These are phyloP conservation scores for Neosalanx taihuensis DNA, from an alignment of 2,797 vertebrate species.

Conservation along the genomic window DNA sequence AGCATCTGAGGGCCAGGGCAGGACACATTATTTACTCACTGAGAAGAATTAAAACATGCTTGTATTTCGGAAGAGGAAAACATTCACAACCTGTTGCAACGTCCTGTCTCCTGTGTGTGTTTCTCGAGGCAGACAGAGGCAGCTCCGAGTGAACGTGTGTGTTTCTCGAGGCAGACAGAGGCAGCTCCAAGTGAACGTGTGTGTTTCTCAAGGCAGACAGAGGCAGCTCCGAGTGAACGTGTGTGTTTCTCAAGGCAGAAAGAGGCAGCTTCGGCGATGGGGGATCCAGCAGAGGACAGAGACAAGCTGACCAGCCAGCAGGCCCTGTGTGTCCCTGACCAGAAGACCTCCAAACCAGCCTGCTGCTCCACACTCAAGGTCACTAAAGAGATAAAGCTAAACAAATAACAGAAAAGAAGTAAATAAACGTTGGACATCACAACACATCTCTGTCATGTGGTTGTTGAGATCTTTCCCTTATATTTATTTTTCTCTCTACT, in stretches of 20 bases:
- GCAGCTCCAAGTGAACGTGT: too few relatives aligned
- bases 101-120: too few relatives aligned
- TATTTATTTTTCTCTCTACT: too few relatives aligned
- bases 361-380: slow-evolving; percentile 72
- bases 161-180: too few relatives aligned
- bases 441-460: too few relatives aligned
- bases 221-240: too few relatives aligned
- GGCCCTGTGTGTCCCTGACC: slow-evolving; percentile 49
- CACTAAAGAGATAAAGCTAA: slow-evolving; percentile 9
- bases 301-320: slow-evolving; percentile 60
- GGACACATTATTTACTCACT: neutral
- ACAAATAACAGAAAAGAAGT: neutral
- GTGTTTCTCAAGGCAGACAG: too few relatives aligned
- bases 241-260: neutral
- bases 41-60: neutral
- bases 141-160: too few relatives aligned
- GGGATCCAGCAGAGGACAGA: slow-evolving; percentile 40
- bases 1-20: neutral
- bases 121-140: too few relatives aligned
- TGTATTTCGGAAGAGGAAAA: neutral
- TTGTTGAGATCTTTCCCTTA: too few relatives aligned
- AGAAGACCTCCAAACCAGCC: slow-evolving; percentile 24
- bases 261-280: slow-evolving; percentile 43
- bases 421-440: neutral
- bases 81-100: too few relatives aligned